Base-by-base conservation (phyloP, 2,888 invertebrate species). In the Lycophotia porphyrea region DNA sequence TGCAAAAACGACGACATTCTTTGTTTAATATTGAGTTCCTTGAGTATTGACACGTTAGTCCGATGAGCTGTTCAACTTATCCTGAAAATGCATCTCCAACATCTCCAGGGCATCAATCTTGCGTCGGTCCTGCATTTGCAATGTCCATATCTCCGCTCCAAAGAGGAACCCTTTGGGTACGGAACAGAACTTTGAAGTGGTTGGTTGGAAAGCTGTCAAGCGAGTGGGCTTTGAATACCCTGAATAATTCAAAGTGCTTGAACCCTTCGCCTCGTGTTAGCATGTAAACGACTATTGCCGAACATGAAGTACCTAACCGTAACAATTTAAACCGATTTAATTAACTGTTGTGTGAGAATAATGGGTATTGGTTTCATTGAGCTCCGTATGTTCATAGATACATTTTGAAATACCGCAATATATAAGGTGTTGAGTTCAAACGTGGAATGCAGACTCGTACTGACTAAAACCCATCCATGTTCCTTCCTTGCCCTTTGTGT, bases 231-330 rank as follows among this genome's bases (percentile, higher is more conserved):
- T 60, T 69, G 34, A 81, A 64, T 71, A 58, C 58, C 69, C 42
- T 71, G 76, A 75, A 67, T 81, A 60, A 81, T 81, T 81, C 63
- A 81, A 67, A 75, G 39, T 82, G 15, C 31, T 71, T 63, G 44
- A 66, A 70, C 74, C 68, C 72, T 80, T 74, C 27, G 52, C 39
- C 55, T 65, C 73, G 65, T 39, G 78, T 74, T 84, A 73, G 66
- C 31, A 68, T 84, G 66, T 65, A 66, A 80, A 84, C n/a, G 74
- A 80, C 60, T 34, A 49, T 44, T 34, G 13, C 39, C 5, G 64
- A 83, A 80, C 65, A 79, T 55, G 49, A 52, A 36, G 60, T 44
- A 76, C 39, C 61, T 75, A 39, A 65, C 64, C 49, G 78, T 58
- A 61, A 81, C 76, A 64, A 24, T 81, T 76, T 66, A 60, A 36